These are phyloP conservation scores for Gobius niger DNA, from an alignment of 2,113 vertebrate species.

Conservation along the genomic window DNA sequence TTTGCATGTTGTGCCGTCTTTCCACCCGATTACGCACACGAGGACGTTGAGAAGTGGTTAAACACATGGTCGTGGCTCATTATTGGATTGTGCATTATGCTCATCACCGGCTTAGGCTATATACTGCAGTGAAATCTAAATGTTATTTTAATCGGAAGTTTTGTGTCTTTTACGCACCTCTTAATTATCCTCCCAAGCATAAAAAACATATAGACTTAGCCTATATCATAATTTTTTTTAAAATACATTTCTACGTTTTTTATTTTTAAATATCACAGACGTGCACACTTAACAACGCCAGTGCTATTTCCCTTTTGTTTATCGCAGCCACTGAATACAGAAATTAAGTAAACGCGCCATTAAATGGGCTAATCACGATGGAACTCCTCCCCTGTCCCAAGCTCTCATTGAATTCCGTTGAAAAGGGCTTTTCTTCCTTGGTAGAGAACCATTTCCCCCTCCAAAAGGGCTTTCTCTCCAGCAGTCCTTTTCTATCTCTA, in stretches of 20 bases:
- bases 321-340: conserved; percentile 83
- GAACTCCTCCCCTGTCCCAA: conserved; percentile 82
- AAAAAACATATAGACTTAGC: background rate
- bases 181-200: background rate
- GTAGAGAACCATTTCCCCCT: conserved; percentile 80
- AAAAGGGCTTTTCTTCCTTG: conserved; percentile 88
- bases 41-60: conserved; percentile 59
- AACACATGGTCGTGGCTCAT: conserved; percentile 60
- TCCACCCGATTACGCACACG: conserved; percentile 58
- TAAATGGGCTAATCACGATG: conserved; percentile 82
- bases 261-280: conserved; percentile 56
- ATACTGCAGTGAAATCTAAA: conserved; percentile 20
- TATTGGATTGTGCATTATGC: conserved; percentile 65
- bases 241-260: conserved; percentile 36
- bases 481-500: conserved; percentile 69
- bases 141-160: background rate
- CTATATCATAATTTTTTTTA: background rate
- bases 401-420: conserved; percentile 84
- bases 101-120: conserved; percentile 32
- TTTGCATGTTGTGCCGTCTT: conserved; percentile 69
- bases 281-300: conserved; percentile 65
- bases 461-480: conserved; percentile 68
- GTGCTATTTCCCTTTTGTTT: conserved; percentile 79
- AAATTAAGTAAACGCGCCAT: conserved; percentile 83
- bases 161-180: background rate